Conservation (phyloP, 2,888 invertebrate species). For the Pantelozetes paolii region DNA sequence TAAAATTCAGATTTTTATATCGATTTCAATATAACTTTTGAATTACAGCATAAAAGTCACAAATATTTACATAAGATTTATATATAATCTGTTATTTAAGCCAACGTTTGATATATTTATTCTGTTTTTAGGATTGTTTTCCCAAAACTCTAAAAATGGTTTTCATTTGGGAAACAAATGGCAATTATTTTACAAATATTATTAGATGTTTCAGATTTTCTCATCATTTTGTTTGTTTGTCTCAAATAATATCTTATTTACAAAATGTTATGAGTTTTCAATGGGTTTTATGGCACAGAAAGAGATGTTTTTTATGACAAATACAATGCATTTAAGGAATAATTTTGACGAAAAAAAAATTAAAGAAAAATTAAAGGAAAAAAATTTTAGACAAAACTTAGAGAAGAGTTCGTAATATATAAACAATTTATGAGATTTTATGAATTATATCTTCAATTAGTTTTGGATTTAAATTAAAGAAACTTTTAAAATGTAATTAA, state of each 20-base stretch:
- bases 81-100: conserved; percentile 10
- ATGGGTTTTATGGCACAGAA: conserved; percentile 22
- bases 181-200: neutral
- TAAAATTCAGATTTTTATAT: too few species aligned
- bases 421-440: neutral
- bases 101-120: neutral
- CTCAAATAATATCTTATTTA: conserved; percentile 9
- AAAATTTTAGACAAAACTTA: neutral
- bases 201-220: neutral
- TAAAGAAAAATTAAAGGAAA: neutral
- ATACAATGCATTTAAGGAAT: neutral
- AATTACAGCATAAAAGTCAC: conserved; percentile 11
- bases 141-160: neutral
- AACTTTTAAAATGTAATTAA: neutral
- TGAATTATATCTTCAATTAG: neutral
- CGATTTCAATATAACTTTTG: too few species aligned
- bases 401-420: neutral
- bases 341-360: neutral
- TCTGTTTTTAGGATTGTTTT: neutral
- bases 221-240: neutral
- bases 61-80: conserved; percentile 24
- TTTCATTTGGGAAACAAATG: neutral
- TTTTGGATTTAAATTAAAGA: neutral
- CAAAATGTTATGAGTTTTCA: conserved; percentile 14
- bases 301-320: conserved; percentile 10